Evolutionary conservation across 1,140 invertebrate species (phyloP).

Genomic region (Sycophila sp.): DNA sequence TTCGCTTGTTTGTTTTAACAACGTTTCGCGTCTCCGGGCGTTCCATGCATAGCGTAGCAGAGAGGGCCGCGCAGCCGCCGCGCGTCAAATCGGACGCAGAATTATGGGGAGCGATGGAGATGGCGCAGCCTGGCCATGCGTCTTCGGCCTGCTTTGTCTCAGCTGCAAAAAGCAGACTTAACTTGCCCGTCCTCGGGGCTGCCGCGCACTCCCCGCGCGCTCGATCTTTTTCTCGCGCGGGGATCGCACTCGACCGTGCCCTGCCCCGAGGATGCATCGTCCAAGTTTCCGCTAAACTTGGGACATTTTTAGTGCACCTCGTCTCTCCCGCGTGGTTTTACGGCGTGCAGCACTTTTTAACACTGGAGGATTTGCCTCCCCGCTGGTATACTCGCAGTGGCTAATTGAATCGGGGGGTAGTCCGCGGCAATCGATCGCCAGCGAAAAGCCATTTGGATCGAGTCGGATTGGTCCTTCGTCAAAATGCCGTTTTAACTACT

Average conservation of each 20-base stretch:
- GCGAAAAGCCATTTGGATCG: too few relatives aligned
- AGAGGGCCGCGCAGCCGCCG: not conserved
- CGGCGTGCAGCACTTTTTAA: too few relatives aligned
- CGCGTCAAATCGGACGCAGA: constrained; percentile 30
- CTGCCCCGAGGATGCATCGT: constrained; percentile 1
- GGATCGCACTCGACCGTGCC: not conserved
- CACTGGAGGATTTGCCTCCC: too few relatives aligned
- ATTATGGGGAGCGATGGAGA: constrained; percentile 18
- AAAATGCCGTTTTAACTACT: too few relatives aligned
- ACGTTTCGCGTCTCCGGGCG: not conserved
- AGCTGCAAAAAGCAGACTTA: constrained; percentile 18
- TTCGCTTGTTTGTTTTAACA: not conserved
- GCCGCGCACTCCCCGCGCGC: not conserved
- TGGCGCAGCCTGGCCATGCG: not conserved
- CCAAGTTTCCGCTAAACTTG: not conserved
- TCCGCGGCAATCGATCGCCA: too few relatives aligned
- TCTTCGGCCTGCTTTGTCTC: constrained; percentile 15
- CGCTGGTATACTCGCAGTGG: too few relatives aligned
- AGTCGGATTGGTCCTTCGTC: too few relatives aligned
- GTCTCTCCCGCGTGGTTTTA: too few relatives aligned
- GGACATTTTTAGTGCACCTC: not conserved
- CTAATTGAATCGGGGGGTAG: too few relatives aligned
- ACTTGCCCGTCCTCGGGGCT: not conserved
- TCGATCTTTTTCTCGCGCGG: not conserved
- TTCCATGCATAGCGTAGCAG: constrained; percentile 9